Percentiles rank a stretch among this genome's conserved stretches.
Evolutionary conservation across 2,888 invertebrate species (phyloP).

Genomic region (Pyrochroa serraticornis): DNA sequence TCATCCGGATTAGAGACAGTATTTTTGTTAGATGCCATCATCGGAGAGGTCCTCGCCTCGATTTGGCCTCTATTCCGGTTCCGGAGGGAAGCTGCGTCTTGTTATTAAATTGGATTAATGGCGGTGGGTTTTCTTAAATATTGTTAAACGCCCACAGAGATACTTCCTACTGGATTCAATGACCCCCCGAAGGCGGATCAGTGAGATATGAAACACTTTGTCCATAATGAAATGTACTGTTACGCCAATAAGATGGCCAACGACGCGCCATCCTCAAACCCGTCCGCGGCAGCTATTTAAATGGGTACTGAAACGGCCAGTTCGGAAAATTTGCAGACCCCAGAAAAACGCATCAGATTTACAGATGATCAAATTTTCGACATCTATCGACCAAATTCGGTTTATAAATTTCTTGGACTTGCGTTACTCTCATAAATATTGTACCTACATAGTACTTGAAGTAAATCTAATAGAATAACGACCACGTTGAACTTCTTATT

Average conservation of each 20-base stretch:
- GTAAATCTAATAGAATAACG: no score
- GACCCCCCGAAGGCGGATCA: slow-evolving; percentile 44
- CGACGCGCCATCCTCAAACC: slow-evolving; percentile 4
- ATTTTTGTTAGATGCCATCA: slow-evolving; percentile 23
- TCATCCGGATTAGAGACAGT: slow-evolving; percentile 32
- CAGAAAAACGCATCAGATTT: background rate
- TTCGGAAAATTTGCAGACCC: no score
- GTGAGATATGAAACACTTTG: slow-evolving; percentile 28
- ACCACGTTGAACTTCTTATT: no score
- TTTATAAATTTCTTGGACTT: no score
- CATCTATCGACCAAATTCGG: no score
- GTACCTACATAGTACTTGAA: no score
- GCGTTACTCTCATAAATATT: no score
- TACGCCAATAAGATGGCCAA: slow-evolving; percentile 32
- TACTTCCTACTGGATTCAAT: slow-evolving; percentile 49
- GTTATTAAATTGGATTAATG: background rate
- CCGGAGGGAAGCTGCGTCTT: background rate
- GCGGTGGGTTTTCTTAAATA: slow-evolving; percentile 27
- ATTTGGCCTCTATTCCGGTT: background rate
- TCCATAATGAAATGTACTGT: slow-evolving; percentile 38
- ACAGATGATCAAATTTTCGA: no score
- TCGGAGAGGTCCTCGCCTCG: slow-evolving; percentile 4
- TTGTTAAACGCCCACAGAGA: slow-evolving; percentile 38
- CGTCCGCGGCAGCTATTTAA: background rate
- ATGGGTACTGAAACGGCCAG: background rate